phyloP scores from a whole-genome alignment of 2,797 vertebrate genomes.

The Microhierax caerulescens region DNA sequence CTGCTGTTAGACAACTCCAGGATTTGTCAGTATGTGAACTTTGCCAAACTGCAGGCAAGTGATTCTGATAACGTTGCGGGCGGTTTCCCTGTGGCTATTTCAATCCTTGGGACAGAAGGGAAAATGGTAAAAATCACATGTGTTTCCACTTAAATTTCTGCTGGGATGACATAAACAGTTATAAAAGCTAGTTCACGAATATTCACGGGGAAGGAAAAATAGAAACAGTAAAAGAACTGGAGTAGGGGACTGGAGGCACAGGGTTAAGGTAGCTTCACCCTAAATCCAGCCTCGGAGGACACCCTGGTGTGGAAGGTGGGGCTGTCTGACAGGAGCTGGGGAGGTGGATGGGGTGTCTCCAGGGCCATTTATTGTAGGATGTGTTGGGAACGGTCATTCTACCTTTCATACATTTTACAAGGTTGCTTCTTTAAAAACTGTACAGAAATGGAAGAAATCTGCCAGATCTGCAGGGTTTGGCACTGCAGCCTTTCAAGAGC shows the following conservation, averaged over 20 bases:
- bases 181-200: neutral
- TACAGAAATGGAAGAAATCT: neutral
- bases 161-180: neutral
- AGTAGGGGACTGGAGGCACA: neutral
- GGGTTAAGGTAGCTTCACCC: neutral
- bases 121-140: slow-evolving; percentile 14
- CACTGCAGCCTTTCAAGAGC: neutral
- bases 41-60: neutral
- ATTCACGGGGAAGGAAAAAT: neutral
- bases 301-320: neutral
- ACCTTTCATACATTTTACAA: neutral
- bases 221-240: neutral
- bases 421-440: neutral
- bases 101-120: neutral
- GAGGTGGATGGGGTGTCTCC: neutral
- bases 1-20: neutral
- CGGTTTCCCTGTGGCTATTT: slow-evolving; percentile 20
- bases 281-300: neutral
- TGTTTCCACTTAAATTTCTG: slow-evolving; percentile 34
- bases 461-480: neutral
- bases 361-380: neutral
- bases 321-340: neutral
- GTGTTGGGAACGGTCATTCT: neutral
- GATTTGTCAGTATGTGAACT: neutral
- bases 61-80: neutral